Conservation (phyloP, 2,888 invertebrate species). For the Mythimna lalbum region DNA sequence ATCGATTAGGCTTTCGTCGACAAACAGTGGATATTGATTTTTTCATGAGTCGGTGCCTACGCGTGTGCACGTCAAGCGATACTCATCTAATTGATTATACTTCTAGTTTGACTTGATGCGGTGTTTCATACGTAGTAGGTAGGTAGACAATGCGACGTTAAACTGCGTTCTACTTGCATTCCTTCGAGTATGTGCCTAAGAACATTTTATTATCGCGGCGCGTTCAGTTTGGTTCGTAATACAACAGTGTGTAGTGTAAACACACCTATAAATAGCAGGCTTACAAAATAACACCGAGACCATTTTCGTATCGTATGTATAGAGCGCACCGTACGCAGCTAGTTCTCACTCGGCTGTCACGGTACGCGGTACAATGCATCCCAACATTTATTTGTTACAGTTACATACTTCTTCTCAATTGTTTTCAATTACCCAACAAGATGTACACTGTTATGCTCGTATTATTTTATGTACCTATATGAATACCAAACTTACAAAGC, state of each 20-base stretch:
- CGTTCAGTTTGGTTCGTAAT: conserved; percentile 64
- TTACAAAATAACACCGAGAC: conserved; percentile 73
- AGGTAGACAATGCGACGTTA: conserved; percentile 15
- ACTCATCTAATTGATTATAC: neutral
- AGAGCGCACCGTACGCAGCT: conserved; percentile 44
- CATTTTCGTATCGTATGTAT: conserved; percentile 65
- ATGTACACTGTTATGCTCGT: conserved; percentile 7
- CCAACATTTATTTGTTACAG: conserved; percentile 41
- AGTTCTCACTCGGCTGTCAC: conserved; percentile 50
- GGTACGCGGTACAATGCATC: conserved; percentile 45
- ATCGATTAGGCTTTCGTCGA: conserved; percentile 76
- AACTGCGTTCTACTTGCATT: conserved; percentile 34
- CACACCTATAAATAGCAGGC: conserved; percentile 76
- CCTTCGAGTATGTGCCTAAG: conserved; percentile 34
- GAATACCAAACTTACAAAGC: neutral
- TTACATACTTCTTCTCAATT: conserved; percentile 39
- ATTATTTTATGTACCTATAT: conserved; percentile 5
- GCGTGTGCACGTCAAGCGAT: conserved; percentile 18
- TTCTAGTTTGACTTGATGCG: conserved; percentile 23
- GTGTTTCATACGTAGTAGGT: conserved; percentile 3
- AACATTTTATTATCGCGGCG: conserved; percentile 62
- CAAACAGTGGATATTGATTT: conserved; percentile 40
- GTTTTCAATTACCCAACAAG: conserved; percentile 38
- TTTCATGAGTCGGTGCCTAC: conserved; percentile 10
- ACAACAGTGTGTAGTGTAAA: conserved; percentile 73